Conservation (phyloP, 1,140 invertebrate genomes). For the Drosophila nannoptera region DNA sequence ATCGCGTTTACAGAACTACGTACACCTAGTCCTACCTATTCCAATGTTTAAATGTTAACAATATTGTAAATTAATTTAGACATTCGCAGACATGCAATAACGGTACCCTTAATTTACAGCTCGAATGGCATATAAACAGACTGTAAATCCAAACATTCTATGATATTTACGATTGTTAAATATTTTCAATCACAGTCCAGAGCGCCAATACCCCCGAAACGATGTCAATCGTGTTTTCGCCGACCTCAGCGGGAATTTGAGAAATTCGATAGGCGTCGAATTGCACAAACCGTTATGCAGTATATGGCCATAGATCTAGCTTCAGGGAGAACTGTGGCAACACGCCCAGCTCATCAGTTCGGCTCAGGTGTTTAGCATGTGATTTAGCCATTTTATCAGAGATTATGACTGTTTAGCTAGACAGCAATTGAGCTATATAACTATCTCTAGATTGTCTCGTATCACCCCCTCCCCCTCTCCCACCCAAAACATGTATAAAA, state of each 20-base stretch:
- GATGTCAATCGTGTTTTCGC: too few species aligned
- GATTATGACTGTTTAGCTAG: conserved; percentile 4
- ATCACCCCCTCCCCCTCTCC: background rate
- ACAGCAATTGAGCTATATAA: conserved; percentile 6
- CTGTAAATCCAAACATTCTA: conserved; percentile 24
- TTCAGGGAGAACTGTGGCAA: too few species aligned
- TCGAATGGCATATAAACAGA: conserved; percentile 16
- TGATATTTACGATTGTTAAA: too few species aligned
- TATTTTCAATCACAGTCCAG: too few species aligned
- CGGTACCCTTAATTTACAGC: conserved; percentile 1
- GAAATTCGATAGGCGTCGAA: too few species aligned
- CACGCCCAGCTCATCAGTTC: too few species aligned
- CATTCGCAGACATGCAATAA: background rate
- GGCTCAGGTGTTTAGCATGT: background rate
- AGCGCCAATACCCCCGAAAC: too few species aligned
- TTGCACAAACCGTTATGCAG: too few species aligned
- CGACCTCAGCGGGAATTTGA: too few species aligned
- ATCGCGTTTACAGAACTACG: conserved; percentile 28
- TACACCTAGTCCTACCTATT: background rate
- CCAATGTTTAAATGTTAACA: conserved; percentile 2
- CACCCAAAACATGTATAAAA: background rate
- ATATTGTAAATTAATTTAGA: conserved; percentile 17
- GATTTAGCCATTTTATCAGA: background rate
- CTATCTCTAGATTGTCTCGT: conserved; percentile 22
- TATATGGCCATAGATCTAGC: too few species aligned